Evolutionary conservation across 2,888 invertebrate species (phyloP), one percentile per base, ranked within the genome.

Genomic region (Noctua janthe): DNA sequence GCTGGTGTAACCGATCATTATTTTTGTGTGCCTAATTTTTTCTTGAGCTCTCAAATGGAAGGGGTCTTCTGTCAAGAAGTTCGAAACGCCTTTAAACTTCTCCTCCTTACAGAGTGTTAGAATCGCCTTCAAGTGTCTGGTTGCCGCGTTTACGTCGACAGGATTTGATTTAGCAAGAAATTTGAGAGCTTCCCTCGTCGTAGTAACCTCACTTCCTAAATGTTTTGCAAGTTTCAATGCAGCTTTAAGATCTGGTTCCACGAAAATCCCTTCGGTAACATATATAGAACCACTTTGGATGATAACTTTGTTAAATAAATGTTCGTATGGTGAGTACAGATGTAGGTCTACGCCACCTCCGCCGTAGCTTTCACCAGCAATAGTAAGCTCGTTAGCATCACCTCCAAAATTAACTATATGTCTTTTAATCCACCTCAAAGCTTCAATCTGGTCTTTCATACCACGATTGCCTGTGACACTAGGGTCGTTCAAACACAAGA

Each of bases 341-440:
- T 95, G 95, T 4, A 94, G 90, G 51, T 95, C 95, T 0, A 94
- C 93, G 0, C 92, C 92, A 0, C 91, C 93, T 0, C 92, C 94
- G 0, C 95, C 96, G 62, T 95, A 95, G 51, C 96, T 96, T 69
- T 95, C 93, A 0, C 96, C 96, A 66, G 92, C 92, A 17, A 95
- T 91, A 0, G 96, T 96, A 0, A 96, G 89, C 79, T 93, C 89
- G 5, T 83, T 73, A 1, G 89, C 73, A 76, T 95, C 92, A 5
- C 96, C 96, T 17, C 95, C 95, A 77, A 96, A 96, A 0, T 90
- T 89, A 1, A 73, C 89, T 10, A 96, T 95, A 82, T 96, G 94
- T 0, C 90, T 88, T 71, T 89, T 92, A 0, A 96, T 83, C 96
- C 96, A 96, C 72, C 90, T 92, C 6, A 96, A 73, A 15, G 95